These are phyloP conservation scores for Acanthosepion esculentum DNA, from an alignment of 2,888 invertebrate genomes.

Conservation along the genomic window DNA sequence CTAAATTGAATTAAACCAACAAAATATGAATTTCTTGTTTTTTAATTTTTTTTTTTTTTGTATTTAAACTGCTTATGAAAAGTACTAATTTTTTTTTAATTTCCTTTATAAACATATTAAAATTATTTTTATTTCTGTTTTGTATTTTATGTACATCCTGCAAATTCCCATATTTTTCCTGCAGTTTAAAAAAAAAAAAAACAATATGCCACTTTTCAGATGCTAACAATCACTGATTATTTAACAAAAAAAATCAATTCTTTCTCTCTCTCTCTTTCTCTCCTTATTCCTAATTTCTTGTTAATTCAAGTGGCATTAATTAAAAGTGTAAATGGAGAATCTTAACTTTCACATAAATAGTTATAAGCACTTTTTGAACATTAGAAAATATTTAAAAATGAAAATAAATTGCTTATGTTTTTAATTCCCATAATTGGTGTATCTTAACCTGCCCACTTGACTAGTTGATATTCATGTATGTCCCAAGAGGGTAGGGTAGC, in stretches of 20 bases:
- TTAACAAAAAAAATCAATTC: not conserved
- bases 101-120: not conserved
- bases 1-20: not conserved
- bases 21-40: not conserved
- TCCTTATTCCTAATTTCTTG: not conserved
- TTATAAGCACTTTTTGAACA: too few species aligned
- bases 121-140: not conserved
- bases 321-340: not conserved
- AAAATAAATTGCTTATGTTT: too few species aligned
- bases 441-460: not conserved
- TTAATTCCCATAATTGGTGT: not conserved
- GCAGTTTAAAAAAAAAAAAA: not conserved
- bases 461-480: not conserved
- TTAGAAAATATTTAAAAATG: too few species aligned
- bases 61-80: too few species aligned
- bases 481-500: conserved; percentile 1
- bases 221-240: not conserved
- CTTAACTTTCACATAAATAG: not conserved
- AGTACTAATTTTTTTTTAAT: not conserved
- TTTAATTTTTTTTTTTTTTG: not conserved
- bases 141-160: not conserved
- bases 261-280: not conserved
- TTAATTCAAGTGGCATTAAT: not conserved
- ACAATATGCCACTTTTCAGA: not conserved
- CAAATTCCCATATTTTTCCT: not conserved